Base-by-base conservation (phyloP, 2,113 vertebrate species). In the Crypturellus undulatus region DNA sequence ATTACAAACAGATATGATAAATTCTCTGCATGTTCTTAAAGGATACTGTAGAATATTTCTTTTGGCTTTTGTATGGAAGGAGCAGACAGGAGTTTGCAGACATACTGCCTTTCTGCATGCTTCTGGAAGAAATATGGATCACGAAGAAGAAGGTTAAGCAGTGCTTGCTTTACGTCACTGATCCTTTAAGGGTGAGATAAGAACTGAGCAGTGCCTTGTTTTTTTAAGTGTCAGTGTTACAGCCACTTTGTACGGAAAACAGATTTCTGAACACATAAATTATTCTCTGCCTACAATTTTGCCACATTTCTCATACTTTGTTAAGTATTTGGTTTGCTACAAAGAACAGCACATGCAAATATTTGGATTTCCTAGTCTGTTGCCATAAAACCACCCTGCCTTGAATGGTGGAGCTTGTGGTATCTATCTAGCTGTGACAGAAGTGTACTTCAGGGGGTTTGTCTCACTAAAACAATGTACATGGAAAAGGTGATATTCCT, bases 1-100 rank as follows among this genome's bases (percentile, higher is more conserved):
- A 56, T 95, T 90, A 78, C 89, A 93, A 97, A 81, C 81, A 97
- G 89, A 83, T 75, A 95, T 25, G 56, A 95, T 92, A 94, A 95
- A 94, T 92, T 91, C 62, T 75, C 51, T 91, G 40, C 38, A 89
- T 93, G 59, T 90, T 83, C 54, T 82, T 91, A 92, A 90, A 96
- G 73, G 79, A 84, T 95, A 76, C 38, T 54, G 86, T 67, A 30
- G 71, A 82, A 62, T 96, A 84, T 69, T 87, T 54, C 88, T 93
- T 69, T 73, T 87, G 47, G 76, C 60, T 83, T 87, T 92, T 68
- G 6, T 89, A 16, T 28, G 59, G 69, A 70, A 88, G 58, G 36
- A 89, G 52, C 36, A 92, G 76, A 65, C 60, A 90, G 71, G 63
- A 93, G 56, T 89, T 40, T 72, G 69, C 62, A 94, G 70, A 51